Evolutionary conservation across 2,797 vertebrate species (phyloP).

Genomic region (Silurus aristotelis): DNA sequence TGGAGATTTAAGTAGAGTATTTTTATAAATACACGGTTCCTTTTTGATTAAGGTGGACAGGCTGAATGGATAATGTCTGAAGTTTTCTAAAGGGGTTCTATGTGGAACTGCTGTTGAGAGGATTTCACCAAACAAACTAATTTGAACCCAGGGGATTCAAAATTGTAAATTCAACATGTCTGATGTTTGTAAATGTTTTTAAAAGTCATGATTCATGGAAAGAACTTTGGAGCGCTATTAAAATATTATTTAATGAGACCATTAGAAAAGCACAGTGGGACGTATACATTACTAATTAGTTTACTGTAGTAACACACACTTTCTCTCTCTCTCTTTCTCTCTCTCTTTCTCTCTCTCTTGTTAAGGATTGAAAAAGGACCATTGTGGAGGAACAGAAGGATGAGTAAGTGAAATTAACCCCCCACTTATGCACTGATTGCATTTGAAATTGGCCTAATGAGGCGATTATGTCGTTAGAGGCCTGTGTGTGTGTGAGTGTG

Average conservation of each 20-base stretch:
- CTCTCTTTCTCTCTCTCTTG: no score
- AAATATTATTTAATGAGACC: no score
- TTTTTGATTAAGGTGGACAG: neutral
- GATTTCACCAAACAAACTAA: neutral
- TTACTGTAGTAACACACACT: neutral
- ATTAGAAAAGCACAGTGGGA: constrained; percentile 5
- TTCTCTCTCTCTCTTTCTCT: neutral
- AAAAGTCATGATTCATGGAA: neutral
- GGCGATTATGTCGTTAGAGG: constrained; percentile 94
- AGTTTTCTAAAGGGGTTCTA: neutral
- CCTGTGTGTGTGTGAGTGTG: constrained; percentile 8
- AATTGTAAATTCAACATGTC: neutral
- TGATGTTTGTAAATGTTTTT: neutral
- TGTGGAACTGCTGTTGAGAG: neutral
- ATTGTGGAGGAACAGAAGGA: constrained; percentile 76
- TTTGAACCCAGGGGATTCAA: neutral
- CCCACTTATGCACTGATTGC: constrained; percentile 78
- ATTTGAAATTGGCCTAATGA: constrained; percentile 90
- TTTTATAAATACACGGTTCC: neutral
- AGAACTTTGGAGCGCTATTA: neutral
- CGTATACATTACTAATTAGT: constrained; percentile 6
- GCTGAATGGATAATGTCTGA: neutral
- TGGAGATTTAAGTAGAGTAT: no score
- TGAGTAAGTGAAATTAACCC: constrained; percentile 79
- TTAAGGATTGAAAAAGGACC: constrained; percentile 66